Evolutionary conservation across 1,140 invertebrate genomes (phyloP).

Genomic region (Ceratina calcarata): DNA sequence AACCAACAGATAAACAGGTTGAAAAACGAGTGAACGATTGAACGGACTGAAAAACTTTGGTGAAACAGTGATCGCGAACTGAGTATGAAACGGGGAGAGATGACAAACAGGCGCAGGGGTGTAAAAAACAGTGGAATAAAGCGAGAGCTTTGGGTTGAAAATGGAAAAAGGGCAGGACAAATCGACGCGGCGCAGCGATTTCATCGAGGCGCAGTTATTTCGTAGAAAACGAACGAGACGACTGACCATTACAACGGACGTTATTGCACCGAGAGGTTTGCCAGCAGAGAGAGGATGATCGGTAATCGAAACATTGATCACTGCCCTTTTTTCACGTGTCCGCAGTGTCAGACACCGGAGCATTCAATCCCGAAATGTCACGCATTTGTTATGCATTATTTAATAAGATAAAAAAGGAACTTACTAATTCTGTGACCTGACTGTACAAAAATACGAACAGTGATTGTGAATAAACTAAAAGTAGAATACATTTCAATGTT

Average conservation of each 20-base stretch:
- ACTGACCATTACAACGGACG: constrained; percentile 11
- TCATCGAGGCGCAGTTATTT: constrained; percentile 19
- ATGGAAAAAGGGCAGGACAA: neutral
- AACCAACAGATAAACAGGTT: neutral
- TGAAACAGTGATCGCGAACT: neutral
- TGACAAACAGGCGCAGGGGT: neutral
- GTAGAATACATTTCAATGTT: no score
- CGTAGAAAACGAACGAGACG: neutral
- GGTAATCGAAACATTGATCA: constrained; percentile 40
- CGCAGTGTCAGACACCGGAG: no score
- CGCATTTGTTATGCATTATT: no score
- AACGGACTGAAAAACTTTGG: neutral
- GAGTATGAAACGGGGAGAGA: neutral
- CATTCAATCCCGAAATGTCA: no score
- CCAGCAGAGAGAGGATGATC: neutral
- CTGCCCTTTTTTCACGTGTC: neutral
- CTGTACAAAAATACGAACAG: no score
- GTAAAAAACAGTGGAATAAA: neutral
- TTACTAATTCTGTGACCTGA: no score
- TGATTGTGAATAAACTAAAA: no score
- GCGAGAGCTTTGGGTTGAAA: neutral
- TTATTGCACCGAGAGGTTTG: constrained; percentile 40
- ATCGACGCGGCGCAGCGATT: no score
- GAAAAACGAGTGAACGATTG: constrained; percentile 7
- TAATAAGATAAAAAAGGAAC: no score